Percentiles rank a stretch among this genome's conserved stretches.
These are phyloP conservation scores for Triplophysa dalaica DNA, from an alignment of 2,113 vertebrate species.

Conservation along the genomic window DNA sequence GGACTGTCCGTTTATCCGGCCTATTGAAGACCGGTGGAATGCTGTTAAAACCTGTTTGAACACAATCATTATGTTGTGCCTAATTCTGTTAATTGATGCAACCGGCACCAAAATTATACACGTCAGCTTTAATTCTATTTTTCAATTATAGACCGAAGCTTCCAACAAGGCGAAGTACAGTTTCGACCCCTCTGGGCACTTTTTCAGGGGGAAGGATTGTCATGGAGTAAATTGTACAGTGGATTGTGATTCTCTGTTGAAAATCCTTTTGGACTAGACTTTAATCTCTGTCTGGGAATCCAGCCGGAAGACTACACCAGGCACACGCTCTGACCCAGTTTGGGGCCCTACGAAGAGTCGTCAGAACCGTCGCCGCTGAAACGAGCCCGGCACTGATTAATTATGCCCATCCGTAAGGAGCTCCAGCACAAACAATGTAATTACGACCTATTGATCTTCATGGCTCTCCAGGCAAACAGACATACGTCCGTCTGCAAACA, in stretches of 20 bases:
- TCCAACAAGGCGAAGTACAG: neutral
- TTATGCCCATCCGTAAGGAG: constrained; percentile 43
- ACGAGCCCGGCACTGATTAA: constrained; percentile 38
- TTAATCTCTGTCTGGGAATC: constrained; percentile 30
- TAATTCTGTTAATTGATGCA: too few species aligned
- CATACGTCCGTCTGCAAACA: constrained; percentile 49
- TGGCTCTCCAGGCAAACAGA: constrained; percentile 49
- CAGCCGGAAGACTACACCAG: constrained; percentile 18
- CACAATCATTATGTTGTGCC: too few species aligned
- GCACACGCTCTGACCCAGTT: constrained; percentile 1
- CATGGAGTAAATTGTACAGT: constrained; percentile 32
- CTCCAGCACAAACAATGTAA: constrained; percentile 50
- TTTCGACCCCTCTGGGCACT: constrained; percentile 6
- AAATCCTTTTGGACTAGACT: constrained; percentile 27
- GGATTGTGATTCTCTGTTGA: constrained; percentile 31
- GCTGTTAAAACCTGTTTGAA: too few species aligned
- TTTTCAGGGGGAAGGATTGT: constrained; percentile 25
- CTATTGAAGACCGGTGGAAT: too few species aligned
- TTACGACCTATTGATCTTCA: constrained; percentile 51
- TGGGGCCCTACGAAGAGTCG: neutral
- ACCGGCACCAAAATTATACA: too few species aligned
- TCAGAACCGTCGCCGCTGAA: constrained; percentile 4
- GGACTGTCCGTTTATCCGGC: too few species aligned
- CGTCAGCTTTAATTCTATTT: neutral
- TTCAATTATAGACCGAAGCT: neutral